Evolutionary conservation across 2,113 vertebrate genomes (phyloP), one percentile per base, ranked within the genome.

Genomic region (Gymnarchus niloticus): DNA sequence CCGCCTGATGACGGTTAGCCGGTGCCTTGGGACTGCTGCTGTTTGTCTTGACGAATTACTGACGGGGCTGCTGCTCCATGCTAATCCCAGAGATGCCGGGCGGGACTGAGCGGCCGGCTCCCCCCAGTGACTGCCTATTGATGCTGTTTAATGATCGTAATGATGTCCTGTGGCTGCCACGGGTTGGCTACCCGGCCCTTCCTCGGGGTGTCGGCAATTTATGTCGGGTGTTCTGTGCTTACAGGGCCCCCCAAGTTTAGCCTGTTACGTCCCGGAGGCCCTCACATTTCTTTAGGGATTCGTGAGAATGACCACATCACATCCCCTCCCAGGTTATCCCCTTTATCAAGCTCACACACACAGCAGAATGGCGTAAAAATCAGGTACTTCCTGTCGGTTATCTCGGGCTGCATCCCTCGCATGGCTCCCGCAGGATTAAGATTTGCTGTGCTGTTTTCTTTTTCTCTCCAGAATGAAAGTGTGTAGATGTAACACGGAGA

Each of bases 1-100:
- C 89, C 91, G 91, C 92, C 91, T 48, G 41, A n/a, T n/a, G 77
- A 46, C 2, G 49, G 25, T 1, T 6, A 46, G 81, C n/a, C 1
- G 81, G n/a, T 28, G 80, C 9, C 14, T 1, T 1, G 80, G 51
- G 5, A 6, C 12, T 21, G 49, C 84, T 87, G 91, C 89, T 94
- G 93, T 94, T 94, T 94, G 93, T 94, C 92, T 94, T 91, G 88
- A 92, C 91, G 92, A 92, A 93, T 94, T 93, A 94, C 92, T 80
- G 76, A 91, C 93, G 91, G 91, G 90, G 88, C 90, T 91, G 88
- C 85, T 87, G 85, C 57, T 9, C 89, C 44, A 85, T 83, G 89
- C 83, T 93, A 93, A 93, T 93, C 91, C 92, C 88, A 89, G 78
- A 89, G 90, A 93, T 78, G 87, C 90, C 81, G 88, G 88, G 86